Conservation (phyloP, 2,797 vertebrate species). For the Cheirogaleus major region DNA sequence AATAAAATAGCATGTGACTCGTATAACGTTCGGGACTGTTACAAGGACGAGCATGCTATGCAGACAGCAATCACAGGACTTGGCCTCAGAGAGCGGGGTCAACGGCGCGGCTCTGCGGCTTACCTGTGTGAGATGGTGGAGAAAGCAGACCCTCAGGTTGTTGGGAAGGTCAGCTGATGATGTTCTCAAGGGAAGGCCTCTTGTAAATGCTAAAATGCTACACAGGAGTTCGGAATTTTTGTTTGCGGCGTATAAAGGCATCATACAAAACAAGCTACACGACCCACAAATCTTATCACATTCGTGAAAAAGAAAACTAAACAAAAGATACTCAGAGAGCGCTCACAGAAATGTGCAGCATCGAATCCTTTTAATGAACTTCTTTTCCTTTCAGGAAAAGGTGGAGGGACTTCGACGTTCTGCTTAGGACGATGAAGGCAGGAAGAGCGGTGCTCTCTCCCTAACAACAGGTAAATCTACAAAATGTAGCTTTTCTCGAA, state of each 20-base stretch:
- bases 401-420: background rate
- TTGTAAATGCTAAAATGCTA: background rate
- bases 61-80: background rate
- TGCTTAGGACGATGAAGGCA: background rate
- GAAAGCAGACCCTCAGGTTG: rapidly evolving
- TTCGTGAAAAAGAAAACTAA: background rate
- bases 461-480: background rate
- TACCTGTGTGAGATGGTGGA: rapidly evolving
- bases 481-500: background rate
- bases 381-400: background rate
- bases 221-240: background rate
- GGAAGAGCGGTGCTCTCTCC: rapidly evolving
- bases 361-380: background rate
- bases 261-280: background rate
- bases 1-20: background rate
- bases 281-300: too few relatives aligned
- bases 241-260: background rate
- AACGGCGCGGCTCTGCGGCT: too few relatives aligned
- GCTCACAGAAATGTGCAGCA: background rate
- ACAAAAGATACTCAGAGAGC: background rate
- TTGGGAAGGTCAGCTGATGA: rapidly evolving
- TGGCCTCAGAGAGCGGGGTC: background rate
- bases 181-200: background rate
- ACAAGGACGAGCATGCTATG: background rate
- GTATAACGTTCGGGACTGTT: background rate